Percentiles rank a stretch among this genome's conserved stretches.
phyloP scores from a whole-genome alignment of 1,140 invertebrate species.

The Drosophila ficusphila region DNA sequence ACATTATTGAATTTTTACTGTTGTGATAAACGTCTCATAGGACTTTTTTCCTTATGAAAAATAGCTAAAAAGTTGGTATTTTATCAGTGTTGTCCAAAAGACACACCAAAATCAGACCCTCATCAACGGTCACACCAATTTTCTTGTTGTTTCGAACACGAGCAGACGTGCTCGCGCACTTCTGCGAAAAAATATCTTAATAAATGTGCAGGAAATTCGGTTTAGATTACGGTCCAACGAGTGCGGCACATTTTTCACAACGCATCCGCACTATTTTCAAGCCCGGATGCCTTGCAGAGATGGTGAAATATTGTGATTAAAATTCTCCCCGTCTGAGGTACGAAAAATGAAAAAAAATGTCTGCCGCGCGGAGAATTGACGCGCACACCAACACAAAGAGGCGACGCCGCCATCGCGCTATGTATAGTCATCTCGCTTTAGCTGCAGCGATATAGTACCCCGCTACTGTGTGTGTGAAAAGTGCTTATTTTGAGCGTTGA shows the following conservation, averaged over 20 bases:
- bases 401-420: constrained; percentile 46
- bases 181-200: constrained; percentile 40
- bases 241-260: constrained; percentile 50
- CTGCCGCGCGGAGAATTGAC: constrained; percentile 52
- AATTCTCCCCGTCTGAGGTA: constrained; percentile 83
- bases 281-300: constrained; percentile 62
- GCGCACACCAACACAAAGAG: constrained; percentile 26
- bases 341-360: constrained; percentile 62
- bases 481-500: constrained; percentile 27
- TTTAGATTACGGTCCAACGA: constrained; percentile 25
- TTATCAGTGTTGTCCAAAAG: background rate
- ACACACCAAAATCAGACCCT: background rate
- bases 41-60: too few relatives aligned
- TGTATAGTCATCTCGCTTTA: constrained; percentile 52
- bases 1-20: too few relatives aligned
- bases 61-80: background rate
- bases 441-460: constrained; percentile 7
- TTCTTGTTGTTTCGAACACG: constrained; percentile 26
- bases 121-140: background rate
- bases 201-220: constrained; percentile 63
- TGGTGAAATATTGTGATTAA: constrained; percentile 83
- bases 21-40: too few relatives aligned
- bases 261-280: constrained; percentile 46
- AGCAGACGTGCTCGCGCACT: constrained; percentile 51
- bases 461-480: constrained; percentile 23